These are phyloP conservation scores for Latrodectus geometricus DNA, from an alignment of 1,140 invertebrate species.

Conservation along the genomic window DNA sequence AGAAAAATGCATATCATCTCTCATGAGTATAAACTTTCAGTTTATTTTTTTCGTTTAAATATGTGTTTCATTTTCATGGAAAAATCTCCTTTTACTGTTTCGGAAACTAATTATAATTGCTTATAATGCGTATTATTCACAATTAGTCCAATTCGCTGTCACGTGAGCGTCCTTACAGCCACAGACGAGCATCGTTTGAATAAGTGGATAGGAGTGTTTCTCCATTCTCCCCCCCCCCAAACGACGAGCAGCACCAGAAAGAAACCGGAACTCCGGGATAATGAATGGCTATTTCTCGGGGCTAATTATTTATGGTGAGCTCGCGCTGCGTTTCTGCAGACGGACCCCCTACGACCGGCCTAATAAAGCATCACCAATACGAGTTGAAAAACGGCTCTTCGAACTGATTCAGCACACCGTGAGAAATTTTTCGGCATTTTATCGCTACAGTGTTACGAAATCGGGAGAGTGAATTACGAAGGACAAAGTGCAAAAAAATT, in stretches of 20 bases:
- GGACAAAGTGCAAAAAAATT: neutral
- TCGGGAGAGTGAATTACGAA: neutral
- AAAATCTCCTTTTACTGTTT: too few species aligned
- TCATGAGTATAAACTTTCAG: too few species aligned
- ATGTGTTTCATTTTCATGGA: too few species aligned
- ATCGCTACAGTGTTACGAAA: conserved; percentile 10
- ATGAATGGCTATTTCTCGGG: conserved; percentile 27
- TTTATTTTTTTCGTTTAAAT: too few species aligned
- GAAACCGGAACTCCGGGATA: conserved; percentile 28
- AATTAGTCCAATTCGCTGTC: too few species aligned
- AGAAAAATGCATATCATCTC: too few species aligned
- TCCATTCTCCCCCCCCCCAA: too few species aligned
- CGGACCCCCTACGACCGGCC: conserved; percentile 17
- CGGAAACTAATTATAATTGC: too few species aligned
- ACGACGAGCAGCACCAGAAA: neutral
- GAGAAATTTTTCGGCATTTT: conserved; percentile 32
- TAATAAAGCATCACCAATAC: conserved; percentile 29
- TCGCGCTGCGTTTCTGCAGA: conserved; percentile 33
- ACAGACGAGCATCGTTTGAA: neutral
- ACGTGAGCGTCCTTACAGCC: neutral
- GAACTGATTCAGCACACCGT: conserved; percentile 14
- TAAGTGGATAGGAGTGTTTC: neutral
- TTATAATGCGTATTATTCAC: too few species aligned
- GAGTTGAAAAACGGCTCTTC: conserved; percentile 10
- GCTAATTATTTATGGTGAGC: conserved; percentile 31